Percentiles rank a stretch among this genome's conserved stretches.
phyloP scores from a whole-genome alignment of 2,888 invertebrate species.

The Pseudanteris insignis region DNA sequence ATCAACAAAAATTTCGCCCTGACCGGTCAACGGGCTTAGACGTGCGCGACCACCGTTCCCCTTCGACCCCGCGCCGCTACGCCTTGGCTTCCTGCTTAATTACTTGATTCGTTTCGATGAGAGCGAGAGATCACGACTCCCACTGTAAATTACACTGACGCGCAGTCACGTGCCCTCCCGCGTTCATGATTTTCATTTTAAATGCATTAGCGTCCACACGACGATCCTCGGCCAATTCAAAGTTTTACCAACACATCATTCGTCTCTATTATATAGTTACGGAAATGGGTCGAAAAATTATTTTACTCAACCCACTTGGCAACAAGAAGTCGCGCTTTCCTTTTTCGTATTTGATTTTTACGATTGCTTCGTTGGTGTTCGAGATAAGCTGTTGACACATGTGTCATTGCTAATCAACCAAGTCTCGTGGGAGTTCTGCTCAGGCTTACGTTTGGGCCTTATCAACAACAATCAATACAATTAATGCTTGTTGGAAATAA shows the following conservation, averaged over 20 bases:
- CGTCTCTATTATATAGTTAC: slow-evolving; percentile 29
- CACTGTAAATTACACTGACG: slow-evolving; percentile 46
- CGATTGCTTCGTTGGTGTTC: neutral
- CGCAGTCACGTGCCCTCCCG: slow-evolving; percentile 50
- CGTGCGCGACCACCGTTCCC: no score
- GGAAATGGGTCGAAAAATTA: slow-evolving; percentile 31
- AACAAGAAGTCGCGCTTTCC: neutral
- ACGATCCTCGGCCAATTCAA: slow-evolving; percentile 31
- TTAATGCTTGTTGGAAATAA: no score
- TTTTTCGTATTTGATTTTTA: no score
- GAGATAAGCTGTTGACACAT: slow-evolving; percentile 2
- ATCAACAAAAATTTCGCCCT: slow-evolving; percentile 55
- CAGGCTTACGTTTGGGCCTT: no score
- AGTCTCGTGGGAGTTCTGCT: no score
- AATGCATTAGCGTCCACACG: slow-evolving; percentile 30
- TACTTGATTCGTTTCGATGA: slow-evolving; percentile 46
- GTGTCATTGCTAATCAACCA: no score
- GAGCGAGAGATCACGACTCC: slow-evolving; percentile 47
- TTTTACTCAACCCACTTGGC: no score
- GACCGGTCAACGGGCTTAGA: slow-evolving; percentile 52
- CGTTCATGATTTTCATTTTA: slow-evolving; percentile 44
- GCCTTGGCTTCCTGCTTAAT: slow-evolving; percentile 60
- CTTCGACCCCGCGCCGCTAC: slow-evolving; percentile 48
- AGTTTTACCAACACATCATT: slow-evolving; percentile 38
- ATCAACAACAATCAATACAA: no score